A percentile compares a stretch with the other conserved stretches of the same genome.
Evolutionary conservation across 2,113 vertebrate genomes (phyloP).

Genomic region (Ailuropoda melanoleuca): DNA sequence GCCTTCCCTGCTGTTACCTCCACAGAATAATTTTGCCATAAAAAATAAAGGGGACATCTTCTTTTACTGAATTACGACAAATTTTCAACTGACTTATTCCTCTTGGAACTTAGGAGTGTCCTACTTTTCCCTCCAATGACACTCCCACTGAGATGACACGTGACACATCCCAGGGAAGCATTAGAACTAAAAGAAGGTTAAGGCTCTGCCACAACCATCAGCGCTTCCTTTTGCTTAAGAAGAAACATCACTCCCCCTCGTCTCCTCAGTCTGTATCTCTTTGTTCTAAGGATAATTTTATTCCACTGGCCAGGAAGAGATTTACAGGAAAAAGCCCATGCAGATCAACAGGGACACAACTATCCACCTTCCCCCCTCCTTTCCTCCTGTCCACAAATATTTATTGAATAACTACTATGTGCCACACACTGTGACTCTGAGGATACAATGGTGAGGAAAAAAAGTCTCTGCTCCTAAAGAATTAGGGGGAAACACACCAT

Average conservation of each 20-base stretch:
- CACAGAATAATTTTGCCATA: constrained; percentile 38
- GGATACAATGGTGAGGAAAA: neutral
- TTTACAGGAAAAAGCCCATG: neutral
- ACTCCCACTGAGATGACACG: constrained; percentile 16
- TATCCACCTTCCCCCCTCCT: fast-evolving
- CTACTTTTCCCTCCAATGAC: constrained; percentile 52
- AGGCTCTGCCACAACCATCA: neutral
- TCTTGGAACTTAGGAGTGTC: constrained; percentile 34
- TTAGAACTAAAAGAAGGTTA: constrained; percentile 33
- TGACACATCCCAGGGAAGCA: neutral
- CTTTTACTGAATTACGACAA: constrained; percentile 56
- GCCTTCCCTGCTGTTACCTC: neutral
- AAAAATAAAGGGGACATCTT: constrained; percentile 30
- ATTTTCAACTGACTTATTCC: constrained; percentile 30
- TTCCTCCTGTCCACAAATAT: neutral
- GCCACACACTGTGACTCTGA: neutral
- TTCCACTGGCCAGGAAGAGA: neutral
- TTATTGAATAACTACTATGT: neutral
- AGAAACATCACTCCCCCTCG: neutral
- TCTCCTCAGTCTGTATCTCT: neutral
- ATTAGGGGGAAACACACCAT: neutral
- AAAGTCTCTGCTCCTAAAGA: neutral
- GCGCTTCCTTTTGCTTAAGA: neutral
- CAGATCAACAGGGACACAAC: neutral
- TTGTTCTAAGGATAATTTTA: constrained; percentile 15